phyloP scores from a whole-genome alignment of 2,888 invertebrate species.

The Danaus chrysippus region DNA sequence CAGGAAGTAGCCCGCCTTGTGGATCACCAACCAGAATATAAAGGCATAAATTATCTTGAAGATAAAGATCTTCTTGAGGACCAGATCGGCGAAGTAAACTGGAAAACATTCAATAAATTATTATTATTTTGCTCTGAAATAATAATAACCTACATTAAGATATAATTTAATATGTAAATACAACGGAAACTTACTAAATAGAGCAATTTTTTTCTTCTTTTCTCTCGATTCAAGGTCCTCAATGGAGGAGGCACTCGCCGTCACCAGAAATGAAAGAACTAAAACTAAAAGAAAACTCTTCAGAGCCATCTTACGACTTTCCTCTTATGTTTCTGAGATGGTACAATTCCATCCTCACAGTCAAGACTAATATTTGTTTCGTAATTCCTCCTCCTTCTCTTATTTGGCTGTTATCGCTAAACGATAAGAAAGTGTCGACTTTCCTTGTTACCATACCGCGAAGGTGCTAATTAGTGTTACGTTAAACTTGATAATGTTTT shows the following conservation, averaged over 20 bases:
- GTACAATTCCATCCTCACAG: not conserved
- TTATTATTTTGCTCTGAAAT: constrained; percentile 1
- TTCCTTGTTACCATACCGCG: not conserved
- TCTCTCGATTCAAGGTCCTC: constrained; percentile 53
- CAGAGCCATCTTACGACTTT: not conserved
- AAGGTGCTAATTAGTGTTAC: not conserved
- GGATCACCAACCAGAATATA: constrained; percentile 63
- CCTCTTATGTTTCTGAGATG: not conserved
- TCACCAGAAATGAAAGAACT: constrained; percentile 20
- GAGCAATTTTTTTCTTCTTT: constrained; percentile 66
- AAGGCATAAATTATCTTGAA: constrained; percentile 68
- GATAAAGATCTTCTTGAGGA: constrained; percentile 68
- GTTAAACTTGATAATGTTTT: constrained; percentile 3
- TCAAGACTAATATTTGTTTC: not conserved
- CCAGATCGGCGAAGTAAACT: constrained; percentile 66
- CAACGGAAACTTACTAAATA: constrained; percentile 53
- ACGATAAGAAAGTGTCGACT: not conserved
- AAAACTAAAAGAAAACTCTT: not conserved
- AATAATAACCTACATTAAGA: not conserved
- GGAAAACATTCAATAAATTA: constrained; percentile 34
- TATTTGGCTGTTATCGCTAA: not conserved
- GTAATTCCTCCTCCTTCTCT: not conserved
- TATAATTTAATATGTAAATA: not conserved
- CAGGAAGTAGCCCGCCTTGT: constrained; percentile 72
- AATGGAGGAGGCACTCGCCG: constrained; percentile 37